Conservation (phyloP, 2,797 vertebrate species). For the Coluber constrictor region DNA sequence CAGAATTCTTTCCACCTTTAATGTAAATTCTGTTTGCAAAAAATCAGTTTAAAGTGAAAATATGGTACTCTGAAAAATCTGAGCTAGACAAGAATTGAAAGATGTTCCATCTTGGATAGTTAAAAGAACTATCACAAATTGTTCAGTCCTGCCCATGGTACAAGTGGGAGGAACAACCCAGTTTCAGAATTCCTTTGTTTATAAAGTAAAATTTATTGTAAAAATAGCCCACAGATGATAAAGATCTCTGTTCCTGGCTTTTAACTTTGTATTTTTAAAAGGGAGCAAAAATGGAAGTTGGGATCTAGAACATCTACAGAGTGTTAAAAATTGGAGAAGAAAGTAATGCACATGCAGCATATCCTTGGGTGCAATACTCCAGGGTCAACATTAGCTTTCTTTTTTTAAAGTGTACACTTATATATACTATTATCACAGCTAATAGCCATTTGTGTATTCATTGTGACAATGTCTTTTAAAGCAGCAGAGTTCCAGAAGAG, state of each 20-base stretch:
- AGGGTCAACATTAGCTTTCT: neutral
- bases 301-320: neutral
- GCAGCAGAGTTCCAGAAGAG: neutral
- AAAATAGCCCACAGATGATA: neutral
- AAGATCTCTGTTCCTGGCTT: neutral
- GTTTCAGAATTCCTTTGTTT: neutral
- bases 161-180: neutral
- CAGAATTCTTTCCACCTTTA: too few relatives aligned
- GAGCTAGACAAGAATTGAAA: too few relatives aligned
- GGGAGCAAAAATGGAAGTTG: neutral
- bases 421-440: neutral
- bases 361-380: neutral
- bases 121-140: neutral
- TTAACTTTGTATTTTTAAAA: neutral
- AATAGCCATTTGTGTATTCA: neutral
- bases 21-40: too few relatives aligned
- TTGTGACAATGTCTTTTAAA: neutral
- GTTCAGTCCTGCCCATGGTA: neutral
- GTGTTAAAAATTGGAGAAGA: too few relatives aligned
- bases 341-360: too few relatives aligned
- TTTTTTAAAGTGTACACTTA: neutral
- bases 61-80: neutral
- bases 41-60: too few relatives aligned
- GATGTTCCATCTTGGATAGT: neutral
- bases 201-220: neutral